A percentile compares a stretch with the other conserved stretches of the same genome.
These are phyloP conservation scores for Trididemnum nubilum DNA, from an alignment of 23 tunicate genomes.

Conservation along the genomic window DNA sequence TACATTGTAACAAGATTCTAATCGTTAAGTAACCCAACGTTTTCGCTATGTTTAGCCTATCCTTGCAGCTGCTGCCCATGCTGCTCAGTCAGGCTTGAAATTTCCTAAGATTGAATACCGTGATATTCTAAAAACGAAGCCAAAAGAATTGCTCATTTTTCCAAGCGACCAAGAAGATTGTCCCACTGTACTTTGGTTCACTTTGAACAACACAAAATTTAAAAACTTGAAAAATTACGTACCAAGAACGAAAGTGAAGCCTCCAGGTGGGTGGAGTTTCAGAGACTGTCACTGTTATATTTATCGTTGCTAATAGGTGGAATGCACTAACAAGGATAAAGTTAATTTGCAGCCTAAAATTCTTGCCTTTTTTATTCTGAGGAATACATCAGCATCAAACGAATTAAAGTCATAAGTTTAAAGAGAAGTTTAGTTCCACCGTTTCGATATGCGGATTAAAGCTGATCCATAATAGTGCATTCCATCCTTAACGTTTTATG, in stretches of 20 bases:
- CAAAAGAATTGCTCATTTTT: slow-evolving; percentile 44
- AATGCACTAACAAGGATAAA: no score
- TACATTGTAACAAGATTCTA: no score
- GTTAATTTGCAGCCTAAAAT: no score
- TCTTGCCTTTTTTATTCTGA: no score
- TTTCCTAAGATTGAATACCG: slow-evolving; percentile 51
- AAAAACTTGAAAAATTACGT: slow-evolving; percentile 32
- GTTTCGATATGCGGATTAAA: no score
- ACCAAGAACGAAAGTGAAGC: slow-evolving; percentile 26
- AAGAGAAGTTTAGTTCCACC: no score
- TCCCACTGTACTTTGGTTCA: slow-evolving; percentile 66
- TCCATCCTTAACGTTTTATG: no score
- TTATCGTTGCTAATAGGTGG: no score
- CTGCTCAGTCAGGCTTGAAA: slow-evolving; percentile 43
- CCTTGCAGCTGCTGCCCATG: slow-evolving; percentile 39
- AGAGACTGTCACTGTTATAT: no score
- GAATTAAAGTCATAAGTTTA: no score
- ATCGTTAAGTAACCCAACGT: background rate
- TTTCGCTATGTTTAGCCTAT: slow-evolving; percentile 31
- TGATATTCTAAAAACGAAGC: slow-evolving; percentile 23
- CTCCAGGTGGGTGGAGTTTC: background rate
- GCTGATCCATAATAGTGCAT: no score
- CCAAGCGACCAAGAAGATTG: slow-evolving; percentile 44
- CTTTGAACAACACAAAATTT: slow-evolving; percentile 46
- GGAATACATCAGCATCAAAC: no score